Base-by-base conservation (phyloP, 1,140 invertebrate genomes). In the Hylaeus anthracinus region DNA sequence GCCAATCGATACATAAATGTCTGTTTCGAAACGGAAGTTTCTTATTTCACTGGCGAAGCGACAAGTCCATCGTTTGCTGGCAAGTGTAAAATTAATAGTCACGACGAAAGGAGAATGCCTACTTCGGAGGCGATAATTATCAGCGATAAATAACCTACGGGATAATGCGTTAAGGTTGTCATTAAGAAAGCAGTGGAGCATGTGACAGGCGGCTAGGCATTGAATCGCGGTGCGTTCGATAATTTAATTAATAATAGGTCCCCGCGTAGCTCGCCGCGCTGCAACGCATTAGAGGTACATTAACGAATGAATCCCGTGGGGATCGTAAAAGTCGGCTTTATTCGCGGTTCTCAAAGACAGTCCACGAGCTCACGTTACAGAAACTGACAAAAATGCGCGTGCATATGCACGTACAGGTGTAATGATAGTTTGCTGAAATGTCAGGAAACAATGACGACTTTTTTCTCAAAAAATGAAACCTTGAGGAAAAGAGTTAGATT, bases 201-300 rank as follows among this genome's bases (percentile, higher is more conserved):
- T 14, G 41, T 1, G 5, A 4, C 26, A 45, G 10, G 3, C 14
- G 41, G 15, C 4, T 14, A 8, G 2, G 39, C 63, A 73, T 72
- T 55, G 77, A 80, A 66, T 80, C 53, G 15, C 53, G 15, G 63
- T 14, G 53, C 58, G 53, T 87, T 82, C 67, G 9, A 58, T 82
- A 87, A 88, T 87, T 85, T 85, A 89, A 89, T 89, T 83, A 86
- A 75, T 83, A 85, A 85, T 73, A 86, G 73, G 67, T 63, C 82
- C 70, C 65, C 53, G 51, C 14, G 72, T 61, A 71, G 48, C 45
- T 37, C n/a, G 10, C 5, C 51, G 76, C 63, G 70, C 69, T 69
- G 66, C 26, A 64, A 78, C 76, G 70, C 83, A 87, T 89, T 89
- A 89, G 74, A 79, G 61, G 73, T 56, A 88, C 85, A 89, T 88